Conservation (phyloP, 2,888 invertebrate genomes). For the Phortica okadai region DNA sequence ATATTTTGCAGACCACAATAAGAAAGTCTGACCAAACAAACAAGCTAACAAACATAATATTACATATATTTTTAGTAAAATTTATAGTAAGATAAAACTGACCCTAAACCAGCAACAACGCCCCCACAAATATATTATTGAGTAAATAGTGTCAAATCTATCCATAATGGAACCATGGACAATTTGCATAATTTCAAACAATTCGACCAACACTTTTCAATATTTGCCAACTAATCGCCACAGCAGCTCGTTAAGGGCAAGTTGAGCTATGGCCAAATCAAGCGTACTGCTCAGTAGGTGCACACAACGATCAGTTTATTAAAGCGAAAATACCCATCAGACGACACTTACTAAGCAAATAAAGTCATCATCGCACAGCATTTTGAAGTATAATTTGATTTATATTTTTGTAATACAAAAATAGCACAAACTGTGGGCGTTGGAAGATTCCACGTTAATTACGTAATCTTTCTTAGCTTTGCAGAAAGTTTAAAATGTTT, state of each 20-base stretch:
- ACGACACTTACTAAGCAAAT: slow-evolving; percentile 57
- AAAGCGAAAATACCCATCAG: background rate
- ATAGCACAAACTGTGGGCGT: slow-evolving; percentile 22
- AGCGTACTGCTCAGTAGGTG: background rate
- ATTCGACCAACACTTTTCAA: too few species aligned
- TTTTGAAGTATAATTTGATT: slow-evolving; percentile 28
- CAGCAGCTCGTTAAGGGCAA: too few species aligned
- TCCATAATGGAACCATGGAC: too few species aligned
- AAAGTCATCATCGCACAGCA: slow-evolving; percentile 61
- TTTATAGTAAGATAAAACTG: background rate
- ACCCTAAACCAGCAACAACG: too few species aligned
- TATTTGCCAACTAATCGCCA: too few species aligned
- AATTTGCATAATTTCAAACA: too few species aligned
- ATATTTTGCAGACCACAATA: slow-evolving; percentile 53
- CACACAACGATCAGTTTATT: background rate
- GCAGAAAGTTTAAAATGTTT: background rate
- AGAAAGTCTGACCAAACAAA: slow-evolving; percentile 20
- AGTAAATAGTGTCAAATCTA: too few species aligned
- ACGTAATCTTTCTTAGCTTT: background rate
- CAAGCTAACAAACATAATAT: background rate
- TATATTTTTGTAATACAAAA: background rate
- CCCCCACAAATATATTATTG: too few species aligned
- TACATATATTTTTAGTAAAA: background rate
- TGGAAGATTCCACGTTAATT: slow-evolving; percentile 1
- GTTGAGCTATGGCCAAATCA: too few species aligned